A percentile compares a stretch with the other conserved stretches of the same genome.
phyloP scores from a whole-genome alignment of 2,888 invertebrate species.

The Brenthis daphne region DNA sequence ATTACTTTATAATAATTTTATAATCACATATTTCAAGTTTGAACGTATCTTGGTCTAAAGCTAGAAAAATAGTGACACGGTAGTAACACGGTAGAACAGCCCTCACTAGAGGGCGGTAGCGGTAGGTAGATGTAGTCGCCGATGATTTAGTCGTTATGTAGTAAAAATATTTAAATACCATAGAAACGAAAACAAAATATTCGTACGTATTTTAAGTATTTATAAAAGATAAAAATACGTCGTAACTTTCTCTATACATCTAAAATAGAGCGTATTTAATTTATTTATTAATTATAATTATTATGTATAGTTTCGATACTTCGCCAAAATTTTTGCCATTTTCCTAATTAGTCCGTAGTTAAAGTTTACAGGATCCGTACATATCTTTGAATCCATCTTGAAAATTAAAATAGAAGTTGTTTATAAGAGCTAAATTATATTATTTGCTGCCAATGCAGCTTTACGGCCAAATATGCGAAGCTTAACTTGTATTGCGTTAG shows the following conservation, averaged over 20 bases:
- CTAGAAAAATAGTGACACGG: neutral
- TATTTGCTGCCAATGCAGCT: conserved; percentile 35
- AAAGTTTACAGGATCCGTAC: conserved; percentile 45
- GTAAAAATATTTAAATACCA: neutral
- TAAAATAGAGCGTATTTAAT: conserved; percentile 8
- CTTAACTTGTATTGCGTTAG: conserved; percentile 28
- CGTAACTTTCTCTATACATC: conserved; percentile 3
- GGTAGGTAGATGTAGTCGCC: conserved; percentile 3
- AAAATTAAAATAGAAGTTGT: conserved; percentile 35
- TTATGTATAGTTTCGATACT: conserved; percentile 7
- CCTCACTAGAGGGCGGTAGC: neutral
- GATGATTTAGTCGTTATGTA: conserved; percentile 6
- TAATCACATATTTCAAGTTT: conserved; percentile 15
- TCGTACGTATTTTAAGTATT: conserved; percentile 3
- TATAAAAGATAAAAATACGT: neutral
- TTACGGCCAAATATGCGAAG: conserved; percentile 25
- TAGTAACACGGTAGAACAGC: neutral
- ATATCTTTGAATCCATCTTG: conserved; percentile 48
- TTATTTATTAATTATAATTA: conserved; percentile 4
- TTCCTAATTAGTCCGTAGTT: conserved; percentile 43
- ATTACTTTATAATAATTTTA: conserved; percentile 6
- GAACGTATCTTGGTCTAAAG: conserved; percentile 8
- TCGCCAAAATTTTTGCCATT: conserved; percentile 29
- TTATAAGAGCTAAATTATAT: conserved; percentile 32
- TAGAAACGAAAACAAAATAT: neutral